Evolutionary conservation across 2,113 vertebrate genomes (phyloP), one percentile per base, ranked within the genome.

Genomic region (Oreocharis arfaki): DNA sequence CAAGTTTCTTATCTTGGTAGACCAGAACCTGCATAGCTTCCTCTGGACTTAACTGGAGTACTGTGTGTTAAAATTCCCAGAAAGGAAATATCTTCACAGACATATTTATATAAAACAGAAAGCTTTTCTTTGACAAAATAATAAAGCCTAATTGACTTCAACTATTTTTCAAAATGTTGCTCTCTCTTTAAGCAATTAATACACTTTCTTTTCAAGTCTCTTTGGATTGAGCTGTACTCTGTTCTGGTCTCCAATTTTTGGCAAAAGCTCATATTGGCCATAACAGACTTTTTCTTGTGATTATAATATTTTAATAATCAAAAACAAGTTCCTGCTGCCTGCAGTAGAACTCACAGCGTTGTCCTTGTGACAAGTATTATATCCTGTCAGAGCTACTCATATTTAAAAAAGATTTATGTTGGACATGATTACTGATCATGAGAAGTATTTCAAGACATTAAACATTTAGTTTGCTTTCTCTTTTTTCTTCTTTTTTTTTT

Each of bases 1-100:
- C 41, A 83, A 35, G 35, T 89, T 69, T 89, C 86, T 96, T 96
- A 93, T 81, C 94, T 93, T 63, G 35, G 41, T 73, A 64, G 32
- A 67, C 33, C 84, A 95, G 76, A 92, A 82, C 47, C 23, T 68
- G 47, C 53, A 52, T 24, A 61, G 4, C 16, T 96, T 93, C 86
- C 96, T 95, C 89, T 86, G 73, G 47, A 87, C 41, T 65, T 84
- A 53, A 59, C 60, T 86, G 73, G 28, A 92, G 37, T 47, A 80
- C 33, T 73, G 47, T 35, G 21, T 77, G 46, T 81, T 74, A 52
- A 26, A 80, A 57, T 84, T 88, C 46, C 44, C 74, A 89, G 75
- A 93, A 76, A 69, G 89, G 82, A 96, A 95, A 26, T 89, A 80
- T 64, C 20, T 84, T 91, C 64, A 88, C 68, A 84, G 19, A 28